phyloP scores from a whole-genome alignment of 92 coral and sea anemone species.

The Phenganax subtilis region DNA sequence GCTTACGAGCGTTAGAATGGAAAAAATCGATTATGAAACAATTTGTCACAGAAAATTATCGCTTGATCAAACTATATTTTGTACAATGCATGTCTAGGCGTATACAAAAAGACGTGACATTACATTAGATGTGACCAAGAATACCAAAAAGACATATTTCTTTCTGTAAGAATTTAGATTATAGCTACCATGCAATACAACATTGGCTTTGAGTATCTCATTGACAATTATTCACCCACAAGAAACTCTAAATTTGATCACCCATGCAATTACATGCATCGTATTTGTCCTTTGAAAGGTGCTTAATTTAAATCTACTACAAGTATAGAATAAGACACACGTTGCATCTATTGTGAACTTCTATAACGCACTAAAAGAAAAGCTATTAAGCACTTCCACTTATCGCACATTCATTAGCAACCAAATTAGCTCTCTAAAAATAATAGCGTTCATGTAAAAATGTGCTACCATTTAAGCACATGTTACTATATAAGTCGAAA shows the following conservation, averaged over 20 bases:
- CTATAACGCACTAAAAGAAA: not conserved
- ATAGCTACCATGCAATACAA: too few species aligned
- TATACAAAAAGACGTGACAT: too few species aligned
- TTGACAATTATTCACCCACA: too few species aligned
- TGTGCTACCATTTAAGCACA: not conserved
- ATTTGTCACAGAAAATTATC: slow-evolving; percentile 41
- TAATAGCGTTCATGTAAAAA: not conserved
- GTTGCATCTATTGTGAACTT: not conserved
- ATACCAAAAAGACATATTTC: too few species aligned
- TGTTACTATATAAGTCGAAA: not conserved
- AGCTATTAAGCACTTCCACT: not conserved
- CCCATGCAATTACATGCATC: not conserved
- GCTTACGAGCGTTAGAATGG: slow-evolving; percentile 9
- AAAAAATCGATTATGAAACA: slow-evolving; percentile 29
- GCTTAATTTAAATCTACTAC: not conserved
- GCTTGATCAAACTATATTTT: not conserved
- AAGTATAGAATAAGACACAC: not conserved
- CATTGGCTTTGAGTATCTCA: too few species aligned
- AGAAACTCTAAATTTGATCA: too few species aligned
- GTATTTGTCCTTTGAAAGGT: not conserved
- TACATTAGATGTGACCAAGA: too few species aligned
- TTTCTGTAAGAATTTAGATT: too few species aligned
- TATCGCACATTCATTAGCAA: not conserved
- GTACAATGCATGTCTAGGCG: slow-evolving; percentile 17
- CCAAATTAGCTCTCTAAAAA: slow-evolving; percentile 1